phyloP scores from a whole-genome alignment of 2,888 invertebrate species.

The Tiliacea aurago region DNA sequence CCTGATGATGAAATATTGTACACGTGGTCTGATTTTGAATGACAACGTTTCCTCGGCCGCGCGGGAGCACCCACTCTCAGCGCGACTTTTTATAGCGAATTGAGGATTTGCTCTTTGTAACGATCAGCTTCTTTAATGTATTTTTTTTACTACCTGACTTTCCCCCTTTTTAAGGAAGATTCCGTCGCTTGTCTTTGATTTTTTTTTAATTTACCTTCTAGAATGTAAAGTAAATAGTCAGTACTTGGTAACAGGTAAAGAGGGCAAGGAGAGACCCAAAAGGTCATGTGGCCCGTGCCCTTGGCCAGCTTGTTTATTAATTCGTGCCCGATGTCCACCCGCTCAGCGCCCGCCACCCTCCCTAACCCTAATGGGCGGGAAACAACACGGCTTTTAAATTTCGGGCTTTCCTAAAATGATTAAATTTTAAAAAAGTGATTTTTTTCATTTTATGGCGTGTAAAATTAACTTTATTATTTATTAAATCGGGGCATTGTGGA shows the following conservation, averaged over 20 bases:
- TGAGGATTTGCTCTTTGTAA: conserved; percentile 82
- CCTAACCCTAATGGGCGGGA: conserved; percentile 86
- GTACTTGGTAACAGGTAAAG: conserved; percentile 73
- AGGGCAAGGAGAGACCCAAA: conserved; percentile 79
- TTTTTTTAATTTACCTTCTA: conserved; percentile 22
- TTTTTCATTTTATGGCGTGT: conserved; percentile 77
- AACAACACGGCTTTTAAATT: conserved; percentile 87
- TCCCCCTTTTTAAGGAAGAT: conserved; percentile 19
- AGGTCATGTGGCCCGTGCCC: conserved; percentile 83
- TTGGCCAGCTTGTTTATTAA: conserved; percentile 89
- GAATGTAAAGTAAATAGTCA: conserved; percentile 28
- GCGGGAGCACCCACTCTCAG: conserved; percentile 80
- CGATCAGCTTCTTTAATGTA: conserved; percentile 78
- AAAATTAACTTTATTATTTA: conserved; percentile 77
- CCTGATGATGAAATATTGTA: conserved; percentile 94
- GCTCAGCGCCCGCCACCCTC: conserved; percentile 77
- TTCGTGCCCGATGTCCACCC: conserved; percentile 84
- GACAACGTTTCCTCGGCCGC: conserved; percentile 91
- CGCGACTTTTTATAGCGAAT: conserved; percentile 87
- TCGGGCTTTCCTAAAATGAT: conserved; percentile 79
- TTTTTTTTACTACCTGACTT: conserved; percentile 63
- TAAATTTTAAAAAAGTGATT: conserved; percentile 84
- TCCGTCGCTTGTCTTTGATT: conserved; percentile 4
- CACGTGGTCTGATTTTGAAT: conserved; percentile 94
- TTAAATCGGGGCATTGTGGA: conserved; percentile 60